Base-by-base conservation (phyloP, 2,113 vertebrate species). In the Tyto alba region DNA sequence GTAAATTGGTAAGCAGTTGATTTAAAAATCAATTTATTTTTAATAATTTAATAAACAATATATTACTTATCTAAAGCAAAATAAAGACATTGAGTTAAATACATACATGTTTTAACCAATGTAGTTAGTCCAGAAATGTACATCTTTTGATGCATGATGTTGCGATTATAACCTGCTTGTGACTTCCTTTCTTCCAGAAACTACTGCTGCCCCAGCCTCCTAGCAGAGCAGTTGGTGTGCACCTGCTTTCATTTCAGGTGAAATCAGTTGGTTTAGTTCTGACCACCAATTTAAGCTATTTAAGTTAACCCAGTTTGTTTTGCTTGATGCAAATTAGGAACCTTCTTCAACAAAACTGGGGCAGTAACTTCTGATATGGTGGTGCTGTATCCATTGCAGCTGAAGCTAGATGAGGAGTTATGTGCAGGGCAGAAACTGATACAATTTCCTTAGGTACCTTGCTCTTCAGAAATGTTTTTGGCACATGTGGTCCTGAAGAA, bases 11-110 rank as follows among this genome's bases (percentile, higher is more conserved):
- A 77, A 63, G 20, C 6, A 17, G 34, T 16, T 74, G 34, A 43
- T 67, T 89, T 88, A 64, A 93, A 90, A 55, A 90, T 71, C 62
- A 82, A n/a, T n/a, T n/a, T n/a, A n/a, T n/a, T n/a, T n/a, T n/a
- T n/a, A n/a, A n/a, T n/a, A n/a, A 43, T 67, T 89, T 88, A 64
- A 93, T 88, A 55, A 90, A 67, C 62, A 82, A 85, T 47, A 15
- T 50, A 52, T 69, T 89, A 66, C 38, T 64, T 79, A 62, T 18
- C 50, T 77, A 52, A 85, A 91, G 23, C 14, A 77, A 92, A 90
- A 81, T 80, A 76, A 88, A 55, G 67, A 23, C 23, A 26, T 0
- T 26, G 56, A 73, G 23, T 88, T 74, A 86, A 91, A 47, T 43
- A 40, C 8, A 10, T 66, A 16, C 2, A 2, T 60, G 25, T 72